Conservation (phyloP, 1,140 invertebrate genomes). For the Eciton burchellii region DNA sequence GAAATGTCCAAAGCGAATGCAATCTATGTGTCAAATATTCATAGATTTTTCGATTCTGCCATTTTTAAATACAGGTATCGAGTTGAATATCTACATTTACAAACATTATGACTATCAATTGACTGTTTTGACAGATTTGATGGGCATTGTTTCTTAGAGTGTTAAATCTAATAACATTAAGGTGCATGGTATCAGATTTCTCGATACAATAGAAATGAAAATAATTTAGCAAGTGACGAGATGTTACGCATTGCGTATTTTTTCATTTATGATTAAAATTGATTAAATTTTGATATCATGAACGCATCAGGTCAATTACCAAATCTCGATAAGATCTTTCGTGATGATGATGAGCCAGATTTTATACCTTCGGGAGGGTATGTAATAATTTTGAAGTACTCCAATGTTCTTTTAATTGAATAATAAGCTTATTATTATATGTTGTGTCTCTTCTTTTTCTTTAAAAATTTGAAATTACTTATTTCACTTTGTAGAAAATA, state of each 20-base stretch:
- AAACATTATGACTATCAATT: no score
- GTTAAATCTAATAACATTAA: no score
- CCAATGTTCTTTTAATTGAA: neutral
- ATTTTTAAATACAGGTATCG: no score
- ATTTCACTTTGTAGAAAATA: slow-evolving; percentile 21
- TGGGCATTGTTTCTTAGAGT: no score
- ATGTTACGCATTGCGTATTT: neutral
- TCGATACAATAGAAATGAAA: neutral
- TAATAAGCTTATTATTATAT: neutral
- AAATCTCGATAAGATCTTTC: slow-evolving; percentile 78
- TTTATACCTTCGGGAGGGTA: slow-evolving; percentile 76
- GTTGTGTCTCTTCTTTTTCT: neutral
- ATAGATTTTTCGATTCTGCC: no score
- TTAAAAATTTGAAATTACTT: slow-evolving; percentile 8
- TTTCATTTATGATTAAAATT: neutral
- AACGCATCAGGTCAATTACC: slow-evolving; percentile 72
- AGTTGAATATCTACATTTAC: no score
- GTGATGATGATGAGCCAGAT: slow-evolving; percentile 77
- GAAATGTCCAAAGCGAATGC: no score
- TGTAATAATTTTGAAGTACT: slow-evolving; percentile 22
- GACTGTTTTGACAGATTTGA: no score
- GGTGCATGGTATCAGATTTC: neutral
- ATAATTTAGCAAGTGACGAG: neutral
- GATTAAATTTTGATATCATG: slow-evolving; percentile 62
- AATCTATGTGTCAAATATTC: no score